These are phyloP conservation scores for Catostylus mosaicus DNA, from an alignment of 30 jellyfish, hydroid and myxozoan genomes.

Conservation along the genomic window DNA sequence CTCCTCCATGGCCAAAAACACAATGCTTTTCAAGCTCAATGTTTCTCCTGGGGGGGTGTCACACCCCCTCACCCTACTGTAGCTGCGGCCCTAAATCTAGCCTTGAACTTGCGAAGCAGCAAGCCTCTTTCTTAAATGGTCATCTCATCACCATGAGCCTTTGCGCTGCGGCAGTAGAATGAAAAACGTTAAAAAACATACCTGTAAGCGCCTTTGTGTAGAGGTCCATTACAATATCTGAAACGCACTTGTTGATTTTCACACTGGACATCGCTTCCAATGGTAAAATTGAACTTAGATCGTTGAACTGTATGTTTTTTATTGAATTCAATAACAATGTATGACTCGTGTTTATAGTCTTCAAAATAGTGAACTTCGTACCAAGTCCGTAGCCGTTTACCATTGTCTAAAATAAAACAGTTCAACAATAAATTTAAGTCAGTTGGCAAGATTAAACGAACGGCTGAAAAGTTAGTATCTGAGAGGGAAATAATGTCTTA, in stretches of 20 bases:
- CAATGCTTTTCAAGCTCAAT: too few relatives aligned
- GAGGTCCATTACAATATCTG: constrained; percentile 57
- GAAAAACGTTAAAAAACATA: neutral
- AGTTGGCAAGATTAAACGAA: neutral
- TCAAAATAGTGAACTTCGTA: constrained; percentile 65
- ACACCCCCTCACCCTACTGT: too few relatives aligned
- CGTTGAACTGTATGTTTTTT: constrained; percentile 15
- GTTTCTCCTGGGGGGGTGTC: too few relatives aligned
- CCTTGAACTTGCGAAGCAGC: too few relatives aligned
- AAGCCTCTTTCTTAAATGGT: too few relatives aligned
- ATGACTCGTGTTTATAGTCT: constrained; percentile 36
- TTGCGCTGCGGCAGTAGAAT: too few relatives aligned
- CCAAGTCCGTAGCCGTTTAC: constrained; percentile 38
- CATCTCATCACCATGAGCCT: too few relatives aligned
- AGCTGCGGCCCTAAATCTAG: too few relatives aligned
- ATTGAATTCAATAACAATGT: constrained; percentile 28
- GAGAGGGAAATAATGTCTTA: neutral
- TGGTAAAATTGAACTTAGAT: constrained; percentile 31
- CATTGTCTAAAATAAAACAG: neutral
- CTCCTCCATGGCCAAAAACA: too few relatives aligned
- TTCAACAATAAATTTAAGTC: neutral
- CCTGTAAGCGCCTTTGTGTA: constrained; percentile 52
- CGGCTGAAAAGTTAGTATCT: neutral
- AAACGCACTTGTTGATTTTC: constrained; percentile 16
- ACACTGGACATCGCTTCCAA: constrained; percentile 49